phyloP scores from a whole-genome alignment of 2,888 invertebrate species.

The Oscheius sp. region DNA sequence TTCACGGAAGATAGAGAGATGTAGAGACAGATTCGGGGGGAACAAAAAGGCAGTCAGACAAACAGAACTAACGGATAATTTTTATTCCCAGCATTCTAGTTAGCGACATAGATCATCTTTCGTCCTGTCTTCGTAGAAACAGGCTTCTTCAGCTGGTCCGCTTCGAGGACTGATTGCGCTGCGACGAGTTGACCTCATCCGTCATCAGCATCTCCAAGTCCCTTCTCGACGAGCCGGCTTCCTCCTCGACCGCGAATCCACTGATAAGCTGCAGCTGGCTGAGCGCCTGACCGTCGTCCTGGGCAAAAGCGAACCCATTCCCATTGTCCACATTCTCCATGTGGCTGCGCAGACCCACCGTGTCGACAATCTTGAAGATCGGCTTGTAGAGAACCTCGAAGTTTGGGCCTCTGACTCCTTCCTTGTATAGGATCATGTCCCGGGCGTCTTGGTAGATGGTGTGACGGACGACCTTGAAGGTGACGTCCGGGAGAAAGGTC shows the following conservation, averaged over 20 bases:
- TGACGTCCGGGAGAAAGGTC: conserved; percentile 8
- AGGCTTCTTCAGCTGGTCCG: too few species aligned
- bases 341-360: conserved; percentile 17
- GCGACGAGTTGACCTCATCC: neutral
- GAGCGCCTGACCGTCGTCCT: conserved; percentile 45
- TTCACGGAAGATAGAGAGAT: too few species aligned
- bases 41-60: too few species aligned
- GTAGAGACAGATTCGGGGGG: too few species aligned
- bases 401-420: conserved; percentile 7
- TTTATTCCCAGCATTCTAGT: too few species aligned
- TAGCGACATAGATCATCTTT: too few species aligned
- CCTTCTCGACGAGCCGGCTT: neutral
- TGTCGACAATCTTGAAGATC: conserved; percentile 28
- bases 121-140: too few species aligned
- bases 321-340: neutral
- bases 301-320: conserved; percentile 45
- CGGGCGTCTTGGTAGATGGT: conserved; percentile 16
- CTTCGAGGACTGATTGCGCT: too few species aligned
- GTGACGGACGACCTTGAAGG: conserved; percentile 20
- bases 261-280: conserved; percentile 38
- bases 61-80: too few species aligned
- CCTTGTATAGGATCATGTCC: neutral
- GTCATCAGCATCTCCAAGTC: too few species aligned
- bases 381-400: conserved; percentile 23
- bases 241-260: neutral